Percentiles rank a stretch among this genome's conserved stretches.
phyloP scores from a whole-genome alignment of 2,888 invertebrate genomes.

The Drosophila suboccidentalis region DNA sequence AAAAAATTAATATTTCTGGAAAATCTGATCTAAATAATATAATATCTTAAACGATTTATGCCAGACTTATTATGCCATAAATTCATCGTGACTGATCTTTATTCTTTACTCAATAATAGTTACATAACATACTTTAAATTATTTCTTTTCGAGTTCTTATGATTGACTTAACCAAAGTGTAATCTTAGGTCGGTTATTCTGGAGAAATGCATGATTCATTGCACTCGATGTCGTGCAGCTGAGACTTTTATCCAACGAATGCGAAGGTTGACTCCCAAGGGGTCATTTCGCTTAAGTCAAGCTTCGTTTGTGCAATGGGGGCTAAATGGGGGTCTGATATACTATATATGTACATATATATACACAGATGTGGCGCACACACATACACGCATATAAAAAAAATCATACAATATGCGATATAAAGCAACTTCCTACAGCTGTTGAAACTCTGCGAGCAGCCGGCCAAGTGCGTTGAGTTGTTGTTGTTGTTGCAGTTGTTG shows the following conservation, averaged over 20 bases:
- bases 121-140: neutral
- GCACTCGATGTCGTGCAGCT: conserved; percentile 20
- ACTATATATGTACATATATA: neutral
- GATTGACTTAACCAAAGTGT: neutral
- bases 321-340: conserved; percentile 25
- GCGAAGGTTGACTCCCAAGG: conserved; percentile 52
- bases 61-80: neutral
- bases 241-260: conserved; percentile 28
- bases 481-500: conserved; percentile 33
- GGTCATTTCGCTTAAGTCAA: conserved; percentile 66
- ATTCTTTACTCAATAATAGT: neutral
- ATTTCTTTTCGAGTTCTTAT: neutral
- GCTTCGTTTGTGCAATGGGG: conserved; percentile 63
- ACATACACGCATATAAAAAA: conserved; percentile 2
- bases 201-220: conserved; percentile 5
- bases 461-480: conserved; percentile 60
- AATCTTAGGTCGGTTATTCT: neutral
- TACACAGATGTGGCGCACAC: conserved; percentile 14
- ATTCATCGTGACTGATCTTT: neutral
- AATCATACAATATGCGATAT: conserved; percentile 36
- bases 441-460: conserved; percentile 54
- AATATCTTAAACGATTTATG: neutral
- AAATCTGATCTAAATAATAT: neutral
- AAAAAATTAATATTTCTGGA: too few species aligned
- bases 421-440: conserved; percentile 71